phyloP scores from a whole-genome alignment of 2,888 invertebrate genomes.

The Limnephilus auricula region DNA sequence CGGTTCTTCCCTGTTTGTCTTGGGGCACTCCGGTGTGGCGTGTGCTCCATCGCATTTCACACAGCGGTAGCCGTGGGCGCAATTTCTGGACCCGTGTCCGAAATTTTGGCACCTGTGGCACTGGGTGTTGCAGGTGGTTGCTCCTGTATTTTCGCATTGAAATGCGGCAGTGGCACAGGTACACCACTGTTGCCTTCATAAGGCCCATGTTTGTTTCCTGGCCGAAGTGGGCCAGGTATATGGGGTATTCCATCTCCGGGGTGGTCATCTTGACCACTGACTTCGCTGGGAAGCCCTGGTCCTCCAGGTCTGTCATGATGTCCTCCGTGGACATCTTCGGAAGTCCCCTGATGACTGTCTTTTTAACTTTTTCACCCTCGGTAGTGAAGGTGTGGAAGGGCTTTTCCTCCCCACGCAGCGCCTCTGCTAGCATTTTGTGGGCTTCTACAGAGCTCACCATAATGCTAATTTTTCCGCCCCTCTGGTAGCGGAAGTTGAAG shows the following conservation, averaged over 20 bases:
- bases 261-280: neutral
- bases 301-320: neutral
- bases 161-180: neutral
- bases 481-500: too few relatives aligned
- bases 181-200: neutral
- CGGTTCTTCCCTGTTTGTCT: too few relatives aligned
- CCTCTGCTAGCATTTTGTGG: too few relatives aligned
- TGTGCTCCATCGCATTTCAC: too few relatives aligned
- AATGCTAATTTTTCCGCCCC: too few relatives aligned
- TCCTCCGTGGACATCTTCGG: neutral
- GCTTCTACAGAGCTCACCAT: too few relatives aligned
- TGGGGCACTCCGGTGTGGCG: too few relatives aligned
- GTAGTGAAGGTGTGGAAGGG: neutral
- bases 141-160: neutral
- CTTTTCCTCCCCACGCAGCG: too few relatives aligned
- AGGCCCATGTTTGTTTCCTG: neutral
- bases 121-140: neutral
- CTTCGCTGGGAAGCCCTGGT: neutral
- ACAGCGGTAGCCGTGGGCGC: neutral
- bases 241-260: neutral
- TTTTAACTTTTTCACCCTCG: neutral
- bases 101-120: slow-evolving; percentile 25
- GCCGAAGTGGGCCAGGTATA: neutral
- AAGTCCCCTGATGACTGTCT: slow-evolving; percentile 5
- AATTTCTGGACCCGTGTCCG: neutral